Evolutionary conservation across 1,140 invertebrate genomes (phyloP), one percentile per base, ranked within the genome.

Genomic region (Cydia fagiglandana): DNA sequence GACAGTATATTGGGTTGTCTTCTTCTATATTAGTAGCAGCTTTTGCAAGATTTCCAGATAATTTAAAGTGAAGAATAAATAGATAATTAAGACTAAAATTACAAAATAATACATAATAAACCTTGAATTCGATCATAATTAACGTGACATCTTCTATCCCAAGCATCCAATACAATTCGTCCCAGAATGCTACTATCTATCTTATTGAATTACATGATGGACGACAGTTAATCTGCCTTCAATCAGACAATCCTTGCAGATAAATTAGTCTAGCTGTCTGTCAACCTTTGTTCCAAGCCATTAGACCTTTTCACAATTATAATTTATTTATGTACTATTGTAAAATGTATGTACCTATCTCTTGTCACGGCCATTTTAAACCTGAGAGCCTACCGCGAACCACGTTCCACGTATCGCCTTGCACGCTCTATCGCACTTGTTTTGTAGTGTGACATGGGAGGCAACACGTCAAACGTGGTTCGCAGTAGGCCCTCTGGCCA

Each of bases 181-280:
- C 4, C 53, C n/a, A 56, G n/a, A 17, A 56, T 9, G 53, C 53
- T 2, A 56, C 53, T 2, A 56, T 56, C 53, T 17, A 56, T n/a
- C 15, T 56, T 56, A 56, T 56, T 56, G 53, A 20, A 56, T 56
- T 17, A n/a, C 53, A 17, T 56, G 5, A n/a, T 56, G 5, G 6
- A 56, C 53, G 53, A 7, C 53, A 17, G 53, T 56, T 56, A 17
- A 56, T 56, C 53, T 56, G 53, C 53, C n/a, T 56, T 56, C 53
- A 17, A 56, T 56, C 53, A 15, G 53, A 56, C n/a, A 56, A 17
- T 56, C 53, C 6, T 17, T 9, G 53, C 53, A 7, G 53, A 56
- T n/a, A 56, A 56, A 56, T 56, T 56, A 56, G 53, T 56, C 53
- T n/a, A 56, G 4, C 17, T 56, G 53, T 56, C 53, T 17, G 15